Evolutionary conservation across 2,113 vertebrate genomes (phyloP), one percentile per base, ranked within the genome.

Genomic region (Azemiops feae): DNA sequence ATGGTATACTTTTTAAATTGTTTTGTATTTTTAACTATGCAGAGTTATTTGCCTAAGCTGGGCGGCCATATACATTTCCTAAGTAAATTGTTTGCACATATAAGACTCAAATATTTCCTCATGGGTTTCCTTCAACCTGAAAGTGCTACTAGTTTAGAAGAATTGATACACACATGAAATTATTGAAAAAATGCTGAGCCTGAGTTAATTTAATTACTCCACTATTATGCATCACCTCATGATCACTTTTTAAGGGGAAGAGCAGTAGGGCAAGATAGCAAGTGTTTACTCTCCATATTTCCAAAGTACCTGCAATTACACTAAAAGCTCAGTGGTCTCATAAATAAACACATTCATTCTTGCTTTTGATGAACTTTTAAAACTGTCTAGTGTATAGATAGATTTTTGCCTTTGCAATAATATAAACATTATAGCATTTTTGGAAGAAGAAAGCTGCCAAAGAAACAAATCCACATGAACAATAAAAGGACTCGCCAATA

Each of bases 401-500:
- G 52, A 60, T 23, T 58, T 50, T 0, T 0, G 87, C 54, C 50
- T 92, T 57, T 88, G 91, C 89, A 94, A 0, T 91, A 89, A 92
- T 23, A 69, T 90, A 89, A 64, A 87, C 52, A 2, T 60, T 64
- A 0, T 30, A 55, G 2, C 3, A 39, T 92, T 92, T 86, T 55
- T 69, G 92, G 92, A 55, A 81, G n/a, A 94, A 95, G 95, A 91
- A 91, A 95, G 91, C 94, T 95, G 93, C 87, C 95, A 96, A 91
- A 96, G 92, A 89, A 95, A 95, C 91, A 91, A 96, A 96, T 95
- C 93, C n/a, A 27, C 18, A 20, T 5, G 34, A 52, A 58, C 88
- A 96, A 94, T 91, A 96, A 94, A 95, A 94, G 93, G 93, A 94
- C 93, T 94, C 88, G 0, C 60, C 94, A 91, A 95, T 95, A 94